Base-by-base conservation (phyloP, 2,797 vertebrate species). In the Ctenopoma multispine region DNA sequence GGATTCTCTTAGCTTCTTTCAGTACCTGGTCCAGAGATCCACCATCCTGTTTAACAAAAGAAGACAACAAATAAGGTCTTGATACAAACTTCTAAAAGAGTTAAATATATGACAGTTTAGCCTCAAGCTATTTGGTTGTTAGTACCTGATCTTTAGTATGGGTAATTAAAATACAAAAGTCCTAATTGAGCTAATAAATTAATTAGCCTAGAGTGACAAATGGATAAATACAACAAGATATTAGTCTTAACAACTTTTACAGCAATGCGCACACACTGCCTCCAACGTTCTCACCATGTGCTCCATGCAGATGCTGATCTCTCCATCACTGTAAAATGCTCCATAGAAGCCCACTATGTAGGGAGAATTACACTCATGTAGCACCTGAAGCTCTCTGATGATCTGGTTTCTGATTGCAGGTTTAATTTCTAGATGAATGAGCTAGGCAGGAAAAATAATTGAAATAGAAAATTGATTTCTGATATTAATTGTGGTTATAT, bases 251-350 rank as follows among this genome's bases (percentile, higher is more conserved):
- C 43, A 57, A 24, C 11, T 38, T 54, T 54, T 14, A 21, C 13
- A 12, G 12, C 2, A 21, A 43, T 47, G 51, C 24, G 13, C 14
- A 59, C 18, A n/a, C 49, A 21, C 2, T 15, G 15, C 18, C 15
- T 31, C 11, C 1, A 18, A 14, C 18, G 56, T 23, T 62, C 88
- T 91, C 69, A 98, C 97, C 97, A 98, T 97, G 92, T 98, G 97
- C 89, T 98, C 97, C 97, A 98, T 98, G 87, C 97, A 98, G 91
- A 98, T 96, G 92, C 96, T 97, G 87, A 98, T 98, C 93, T 98
- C 97, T 0, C 97, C 97, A 0, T 98, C 96, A 0, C 95, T 98
- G 93, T 98, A 98, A 91, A 98, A 98, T 46, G 96, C 96, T 4
- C 97, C 97, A 0, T 99, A 99, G 81, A 99, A 99, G 21, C 97